Evolutionary conservation across 2,888 invertebrate species (phyloP), one percentile per base, ranked within the genome.

Genomic region (Acanthosoma haemorrhoidale): DNA sequence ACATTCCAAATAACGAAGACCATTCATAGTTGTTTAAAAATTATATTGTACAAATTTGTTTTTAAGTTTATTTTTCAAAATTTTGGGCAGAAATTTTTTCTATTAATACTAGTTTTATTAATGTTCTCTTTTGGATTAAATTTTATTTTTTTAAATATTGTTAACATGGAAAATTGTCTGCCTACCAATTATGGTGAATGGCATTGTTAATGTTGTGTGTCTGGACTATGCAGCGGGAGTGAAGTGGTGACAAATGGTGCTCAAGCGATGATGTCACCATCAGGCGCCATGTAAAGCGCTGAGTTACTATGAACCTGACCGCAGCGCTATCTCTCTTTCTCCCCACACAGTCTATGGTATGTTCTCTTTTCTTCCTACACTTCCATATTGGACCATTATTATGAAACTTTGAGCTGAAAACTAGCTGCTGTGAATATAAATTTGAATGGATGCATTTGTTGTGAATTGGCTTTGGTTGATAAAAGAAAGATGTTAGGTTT

Each of bases 291-390:
- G 67, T 67, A 67, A 67, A 16, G 13, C 57, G 13, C 18, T 21
- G 21, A 29, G 38, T 25, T 59, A 31, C 64, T 29, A 15, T 29
- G 25, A 39, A 36, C 21, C 39, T 64, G 64, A 41, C 64, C 41
- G 41, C 64, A 64, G 64, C 38, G 39, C n/a, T 41, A 64, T 51
- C 41, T 41, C 41, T 41, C 41, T 64, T 41, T 41, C 51, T 51
- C 51, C 51, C 51, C 51, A 25, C n/a, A n/a, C 51, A 51, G 8
- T 51, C 51, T 51, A 21, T 51, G 51, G 51, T 51, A 51, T 51
- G 51, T 51, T 51, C 29, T 51, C 43, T 68, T 68, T 60, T 70
- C 70, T 71, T 69, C 71, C 71, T 70, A 71, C 71, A 71, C 70
- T 58, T 25, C n/a, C 21, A 25, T 18, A 58, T 25, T 41, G 43